These are phyloP conservation scores for Trichechus manatus DNA, from an alignment of 2,113 vertebrate genomes.

Conservation along the genomic window DNA sequence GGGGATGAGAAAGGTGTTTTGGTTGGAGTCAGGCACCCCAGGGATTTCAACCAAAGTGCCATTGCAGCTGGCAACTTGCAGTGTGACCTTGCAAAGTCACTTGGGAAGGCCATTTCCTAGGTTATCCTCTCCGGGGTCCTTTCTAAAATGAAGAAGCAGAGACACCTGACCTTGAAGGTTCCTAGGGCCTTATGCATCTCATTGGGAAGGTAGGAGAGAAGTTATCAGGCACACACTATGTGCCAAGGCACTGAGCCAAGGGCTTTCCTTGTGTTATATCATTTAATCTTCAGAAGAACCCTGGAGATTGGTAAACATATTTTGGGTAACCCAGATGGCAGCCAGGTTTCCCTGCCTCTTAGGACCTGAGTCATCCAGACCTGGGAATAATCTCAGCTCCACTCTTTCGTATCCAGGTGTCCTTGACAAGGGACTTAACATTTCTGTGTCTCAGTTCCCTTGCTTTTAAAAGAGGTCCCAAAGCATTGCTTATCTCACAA, in stretches of 20 bases:
- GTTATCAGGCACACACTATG: rapidly evolving
- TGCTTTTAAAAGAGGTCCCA: background rate
- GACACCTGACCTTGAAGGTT: background rate
- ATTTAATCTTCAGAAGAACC: background rate
- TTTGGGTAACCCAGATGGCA: no score
- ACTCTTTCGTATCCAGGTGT: background rate
- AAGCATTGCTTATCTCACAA: background rate
- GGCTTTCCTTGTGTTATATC: background rate
- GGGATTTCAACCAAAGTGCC: background rate
- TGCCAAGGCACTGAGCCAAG: background rate
- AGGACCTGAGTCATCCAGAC: background rate
- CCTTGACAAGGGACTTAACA: background rate
- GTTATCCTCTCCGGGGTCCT: background rate
- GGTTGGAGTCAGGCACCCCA: background rate
- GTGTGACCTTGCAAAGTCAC: background rate
- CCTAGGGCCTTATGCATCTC: background rate
- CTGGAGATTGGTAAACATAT: background rate
- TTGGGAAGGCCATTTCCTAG: background rate
- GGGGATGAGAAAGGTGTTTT: background rate
- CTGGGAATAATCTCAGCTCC: background rate
- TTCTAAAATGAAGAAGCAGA: background rate
- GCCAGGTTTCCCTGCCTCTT: background rate
- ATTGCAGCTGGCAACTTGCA: background rate
- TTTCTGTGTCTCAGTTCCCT: background rate
- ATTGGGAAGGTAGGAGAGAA: background rate